Percentiles rank a stretch among this genome's conserved stretches.
Evolutionary conservation across 2,888 invertebrate genomes (phyloP).

Genomic region (Abscondita cerata): DNA sequence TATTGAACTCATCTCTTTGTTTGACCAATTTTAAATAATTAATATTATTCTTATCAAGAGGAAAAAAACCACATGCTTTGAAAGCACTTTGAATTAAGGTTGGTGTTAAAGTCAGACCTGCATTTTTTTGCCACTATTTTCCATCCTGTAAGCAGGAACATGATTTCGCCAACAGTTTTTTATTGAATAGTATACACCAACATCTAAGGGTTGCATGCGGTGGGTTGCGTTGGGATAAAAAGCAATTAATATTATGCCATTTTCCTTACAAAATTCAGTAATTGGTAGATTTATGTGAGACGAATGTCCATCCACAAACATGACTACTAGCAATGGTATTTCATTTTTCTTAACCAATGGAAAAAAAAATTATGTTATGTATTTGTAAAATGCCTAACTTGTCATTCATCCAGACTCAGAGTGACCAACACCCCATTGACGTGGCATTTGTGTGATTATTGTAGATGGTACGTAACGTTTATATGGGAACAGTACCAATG

Average conservation of each 20-base stretch:
- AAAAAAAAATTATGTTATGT: too few species aligned
- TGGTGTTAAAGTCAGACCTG: not conserved
- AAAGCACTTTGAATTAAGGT: not conserved
- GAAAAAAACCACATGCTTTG: not conserved
- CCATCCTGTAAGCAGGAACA: not conserved
- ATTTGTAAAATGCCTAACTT: not conserved
- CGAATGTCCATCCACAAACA: too few species aligned
- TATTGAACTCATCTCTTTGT: too few species aligned
- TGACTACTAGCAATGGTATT: too few species aligned
- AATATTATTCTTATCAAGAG: not conserved
- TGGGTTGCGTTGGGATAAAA: too few species aligned
- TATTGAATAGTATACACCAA: not conserved
- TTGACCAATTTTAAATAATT: too few species aligned
- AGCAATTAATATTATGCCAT: not conserved
- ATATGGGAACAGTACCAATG: slow-evolving; percentile 1
- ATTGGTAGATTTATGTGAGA: too few species aligned
- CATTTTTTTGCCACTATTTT: not conserved
- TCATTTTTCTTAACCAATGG: too few species aligned
- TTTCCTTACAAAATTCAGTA: too few species aligned
- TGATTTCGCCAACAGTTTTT: not conserved
- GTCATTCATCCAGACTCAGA: slow-evolving; percentile 5
- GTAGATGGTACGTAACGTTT: slow-evolving; percentile 1
- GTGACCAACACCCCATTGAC: not conserved
- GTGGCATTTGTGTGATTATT: not conserved
- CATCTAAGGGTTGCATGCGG: not conserved